Evolutionary conservation across 1,140 invertebrate genomes (phyloP), one percentile per base, ranked within the genome.

Genomic region (Muscidifurax raptorellus): DNA sequence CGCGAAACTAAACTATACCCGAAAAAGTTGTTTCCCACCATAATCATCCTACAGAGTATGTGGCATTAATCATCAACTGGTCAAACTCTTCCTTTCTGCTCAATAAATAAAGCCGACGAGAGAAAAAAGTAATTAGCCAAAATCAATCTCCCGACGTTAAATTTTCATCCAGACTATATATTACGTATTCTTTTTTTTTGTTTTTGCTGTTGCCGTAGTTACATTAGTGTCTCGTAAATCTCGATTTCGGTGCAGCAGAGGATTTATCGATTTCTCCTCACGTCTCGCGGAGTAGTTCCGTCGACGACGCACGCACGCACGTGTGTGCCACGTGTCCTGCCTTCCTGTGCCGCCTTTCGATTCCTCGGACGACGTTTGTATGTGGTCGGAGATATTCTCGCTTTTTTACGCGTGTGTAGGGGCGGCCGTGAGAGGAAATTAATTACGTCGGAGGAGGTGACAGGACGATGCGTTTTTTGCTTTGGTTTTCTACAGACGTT

Each of bases 161-260:
- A 77, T 30, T 77, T 83, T 83, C 52, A 76, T 66, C 59, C 13
- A 5, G 2, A 52, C 40, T 6, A 40, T 10, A 52, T 18, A 52
- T 0, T 52, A 52, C 32, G 28, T 22, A 25, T 75, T 25, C 25
- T n/a, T 71, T 36, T 30, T 25, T n/a, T 74, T 40, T n/a, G n/a
- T n/a, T 44, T 30, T 12, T 3, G 52, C 47, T 74, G 22, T 52
- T 30, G 64, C 32, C 86, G 83, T n/a, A n/a, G n/a, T n/a, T n/a
- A n/a, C n/a, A 88, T 87, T 87, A 88, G 86, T 80, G 84, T 69
- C 69, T 85, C 86, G 86, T 88, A 87, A 87, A 87, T 88, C 86
- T 83, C 47, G n/a, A 72, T 32, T 81, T 81, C 18, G 18, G 6
- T 2, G 72, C 2, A 28, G 44, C 7, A 0, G 44, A 52, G 80